Conservation (phyloP, 2,888 invertebrate species). For the Hydriomena furcata region DNA sequence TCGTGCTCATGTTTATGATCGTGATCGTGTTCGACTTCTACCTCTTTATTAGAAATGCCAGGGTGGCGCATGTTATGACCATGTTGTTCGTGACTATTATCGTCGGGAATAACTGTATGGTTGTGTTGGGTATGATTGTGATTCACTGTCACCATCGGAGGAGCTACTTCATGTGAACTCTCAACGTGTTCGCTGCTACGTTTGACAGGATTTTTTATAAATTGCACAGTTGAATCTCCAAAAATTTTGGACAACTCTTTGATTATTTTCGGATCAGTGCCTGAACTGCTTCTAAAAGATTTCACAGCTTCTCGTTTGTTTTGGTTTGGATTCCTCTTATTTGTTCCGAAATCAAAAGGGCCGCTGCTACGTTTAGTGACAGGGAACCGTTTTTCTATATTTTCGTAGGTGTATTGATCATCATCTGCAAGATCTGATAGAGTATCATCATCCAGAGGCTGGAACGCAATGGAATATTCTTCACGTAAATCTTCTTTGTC, state of each 20-base stretch:
- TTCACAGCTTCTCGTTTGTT: conserved; percentile 61
- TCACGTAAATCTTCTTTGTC: conserved; percentile 73
- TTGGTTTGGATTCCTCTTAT: conserved; percentile 60
- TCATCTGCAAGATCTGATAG: conserved; percentile 67
- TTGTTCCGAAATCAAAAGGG: conserved; percentile 53
- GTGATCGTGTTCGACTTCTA: conserved; percentile 34
- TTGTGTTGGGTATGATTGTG: conserved; percentile 59
- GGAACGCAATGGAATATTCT: conserved; percentile 77
- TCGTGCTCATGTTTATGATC: conserved; percentile 35
- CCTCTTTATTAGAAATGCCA: conserved; percentile 53
- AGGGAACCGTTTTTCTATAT: conserved; percentile 85
- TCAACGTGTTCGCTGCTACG: conserved; percentile 71
- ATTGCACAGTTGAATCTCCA: conserved; percentile 68
- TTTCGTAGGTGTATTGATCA: conserved; percentile 68
- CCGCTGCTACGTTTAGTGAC: conserved; percentile 86
- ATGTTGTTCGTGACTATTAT: conserved; percentile 64
- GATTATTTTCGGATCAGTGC: conserved; percentile 88
- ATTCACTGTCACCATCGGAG: conserved; percentile 58
- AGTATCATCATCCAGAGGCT: conserved; percentile 73
- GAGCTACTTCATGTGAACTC: conserved; percentile 63
- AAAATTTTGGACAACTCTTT: conserved; percentile 88
- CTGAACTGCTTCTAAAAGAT: conserved; percentile 68
- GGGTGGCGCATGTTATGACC: conserved; percentile 61
- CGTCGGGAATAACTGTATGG: conserved; percentile 48
- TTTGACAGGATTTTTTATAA: conserved; percentile 81